These are phyloP conservation scores for Globodera rostochiensis DNA, from an alignment of 1,140 invertebrate species.

Conservation along the genomic window DNA sequence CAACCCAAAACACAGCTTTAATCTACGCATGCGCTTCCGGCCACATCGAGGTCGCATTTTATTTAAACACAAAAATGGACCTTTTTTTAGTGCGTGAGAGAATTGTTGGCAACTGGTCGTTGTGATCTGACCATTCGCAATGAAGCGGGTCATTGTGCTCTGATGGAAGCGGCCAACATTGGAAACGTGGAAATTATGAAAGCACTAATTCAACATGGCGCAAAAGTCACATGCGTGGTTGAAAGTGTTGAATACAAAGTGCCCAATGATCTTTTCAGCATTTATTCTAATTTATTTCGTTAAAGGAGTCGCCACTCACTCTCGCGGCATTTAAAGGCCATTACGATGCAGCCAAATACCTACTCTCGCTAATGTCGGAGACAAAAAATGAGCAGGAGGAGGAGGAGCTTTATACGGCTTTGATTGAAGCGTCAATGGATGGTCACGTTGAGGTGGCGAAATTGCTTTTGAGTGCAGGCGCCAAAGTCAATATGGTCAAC, in stretches of 20 bases:
- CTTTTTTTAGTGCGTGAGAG: constrained; percentile 49
- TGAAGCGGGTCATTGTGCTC: constrained; percentile 96
- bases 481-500: constrained; percentile 96
- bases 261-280: not conserved
- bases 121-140: constrained; percentile 70
- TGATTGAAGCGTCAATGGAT: constrained; percentile 99
- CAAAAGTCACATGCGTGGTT: constrained; percentile 80
- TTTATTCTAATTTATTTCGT: constrained; percentile 66
- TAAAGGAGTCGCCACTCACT: constrained; percentile 83
- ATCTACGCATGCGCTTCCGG: constrained; percentile 98
- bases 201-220: constrained; percentile 83
- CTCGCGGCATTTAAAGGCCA: constrained; percentile 97
- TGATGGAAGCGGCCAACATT: constrained; percentile 96
- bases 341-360: constrained; percentile 80
- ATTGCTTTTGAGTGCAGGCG: constrained; percentile 71
- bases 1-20: constrained; percentile 95
- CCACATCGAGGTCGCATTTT: constrained; percentile 78
- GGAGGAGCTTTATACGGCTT: constrained; percentile 98
- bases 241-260: constrained; percentile 76
- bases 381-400: constrained; percentile 79
- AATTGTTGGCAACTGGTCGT: constrained; percentile 34
- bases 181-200: constrained; percentile 86
- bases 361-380: constrained; percentile 68
- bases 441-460: constrained; percentile 76
- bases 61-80: constrained; percentile 71